A percentile compares a stretch with the other conserved stretches of the same genome.
These are phyloP conservation scores for Acanthopleura granulata DNA, from an alignment of 2,888 invertebrate species.

Conservation along the genomic window DNA sequence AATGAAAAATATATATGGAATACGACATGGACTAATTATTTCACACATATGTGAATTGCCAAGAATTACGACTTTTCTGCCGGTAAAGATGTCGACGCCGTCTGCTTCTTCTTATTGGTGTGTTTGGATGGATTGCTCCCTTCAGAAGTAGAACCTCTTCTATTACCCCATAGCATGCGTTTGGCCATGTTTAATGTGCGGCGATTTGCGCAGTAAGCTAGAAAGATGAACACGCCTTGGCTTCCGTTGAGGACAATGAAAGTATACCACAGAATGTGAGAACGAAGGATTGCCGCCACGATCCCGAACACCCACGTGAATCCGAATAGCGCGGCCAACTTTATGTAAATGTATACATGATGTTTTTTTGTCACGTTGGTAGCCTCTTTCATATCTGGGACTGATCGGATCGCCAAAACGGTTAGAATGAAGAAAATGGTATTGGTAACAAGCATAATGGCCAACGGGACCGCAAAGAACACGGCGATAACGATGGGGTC, in stretches of 20 bases:
- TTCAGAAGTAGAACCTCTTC: not conserved
- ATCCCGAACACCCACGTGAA: constrained; percentile 16
- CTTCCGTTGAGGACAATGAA: constrained; percentile 4
- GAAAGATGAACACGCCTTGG: constrained; percentile 6
- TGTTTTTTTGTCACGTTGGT: not conserved
- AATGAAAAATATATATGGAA: no score
- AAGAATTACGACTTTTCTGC: no score
- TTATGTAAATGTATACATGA: not conserved
- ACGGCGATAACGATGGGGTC: not conserved
- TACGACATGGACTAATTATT: no score
- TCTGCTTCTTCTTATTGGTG: no score
- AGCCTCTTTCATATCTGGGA: constrained; percentile 3
- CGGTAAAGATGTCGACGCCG: no score
- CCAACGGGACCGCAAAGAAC: not conserved
- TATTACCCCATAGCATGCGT: not conserved
- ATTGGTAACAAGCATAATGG: not conserved
- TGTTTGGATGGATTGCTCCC: no score
- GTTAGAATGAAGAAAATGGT: not conserved
- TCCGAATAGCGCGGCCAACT: not conserved
- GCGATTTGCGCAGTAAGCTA: not conserved
- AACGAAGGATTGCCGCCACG: not conserved
- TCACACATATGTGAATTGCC: no score
- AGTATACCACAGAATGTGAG: not conserved
- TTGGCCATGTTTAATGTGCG: not conserved
- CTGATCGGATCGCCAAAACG: not conserved